Evolutionary conservation across 2,113 vertebrate genomes (phyloP).

Genomic region (Podarcis raffonei): DNA sequence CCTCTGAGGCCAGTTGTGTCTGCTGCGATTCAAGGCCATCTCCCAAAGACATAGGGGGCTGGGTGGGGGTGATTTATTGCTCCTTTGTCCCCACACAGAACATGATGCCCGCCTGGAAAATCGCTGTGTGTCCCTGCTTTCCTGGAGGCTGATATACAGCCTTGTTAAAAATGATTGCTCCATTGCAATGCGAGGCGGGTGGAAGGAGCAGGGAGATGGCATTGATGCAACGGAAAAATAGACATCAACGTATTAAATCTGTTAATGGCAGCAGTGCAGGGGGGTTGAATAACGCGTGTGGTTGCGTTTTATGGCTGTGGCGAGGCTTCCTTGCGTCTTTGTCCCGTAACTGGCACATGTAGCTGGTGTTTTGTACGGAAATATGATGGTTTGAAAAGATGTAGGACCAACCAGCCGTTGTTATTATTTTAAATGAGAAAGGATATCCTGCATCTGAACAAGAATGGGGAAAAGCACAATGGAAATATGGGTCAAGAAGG

Average conservation of each 20-base stretch:
- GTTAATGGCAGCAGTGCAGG: neutral
- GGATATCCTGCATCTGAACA: neutral
- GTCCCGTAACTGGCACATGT: slow-evolving; percentile 15
- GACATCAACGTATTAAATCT: neutral
- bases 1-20: neutral
- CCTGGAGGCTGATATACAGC: neutral
- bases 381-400: neutral
- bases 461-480: neutral
- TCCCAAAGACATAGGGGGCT: neutral
- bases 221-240: slow-evolving; percentile 6
- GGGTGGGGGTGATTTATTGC: neutral
- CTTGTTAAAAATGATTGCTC: neutral
- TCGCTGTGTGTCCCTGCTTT: neutral
- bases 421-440: slow-evolving; percentile 33
- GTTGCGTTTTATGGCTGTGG: neutral
- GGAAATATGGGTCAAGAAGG: neutral
- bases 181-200: neutral
- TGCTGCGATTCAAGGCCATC: neutral
- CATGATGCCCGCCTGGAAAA: neutral
- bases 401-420: slow-evolving; percentile 40
- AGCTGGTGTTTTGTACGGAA: slow-evolving; percentile 36
- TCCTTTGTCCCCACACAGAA: neutral
- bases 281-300: neutral
- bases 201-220: neutral
- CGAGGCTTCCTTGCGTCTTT: neutral